Evolutionary conservation across 2,888 invertebrate species (phyloP).

Genomic region (Sussaba pulchella): DNA sequence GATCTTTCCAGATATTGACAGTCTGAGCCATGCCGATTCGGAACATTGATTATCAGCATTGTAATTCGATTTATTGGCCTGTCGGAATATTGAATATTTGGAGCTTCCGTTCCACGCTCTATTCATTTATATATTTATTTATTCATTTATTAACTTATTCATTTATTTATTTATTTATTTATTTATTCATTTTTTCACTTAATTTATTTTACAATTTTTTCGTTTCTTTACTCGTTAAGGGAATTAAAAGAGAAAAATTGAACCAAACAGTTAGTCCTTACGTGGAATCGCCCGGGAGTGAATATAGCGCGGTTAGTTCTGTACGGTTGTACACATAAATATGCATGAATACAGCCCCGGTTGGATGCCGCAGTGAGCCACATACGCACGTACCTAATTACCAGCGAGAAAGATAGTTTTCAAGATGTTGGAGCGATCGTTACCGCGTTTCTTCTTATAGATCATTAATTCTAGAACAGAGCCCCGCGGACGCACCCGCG

Average conservation of each 20-base stretch:
- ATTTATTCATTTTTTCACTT: too few relatives aligned
- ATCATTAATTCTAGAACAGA: constrained; percentile 78
- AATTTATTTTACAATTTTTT: too few relatives aligned
- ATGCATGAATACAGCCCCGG: constrained; percentile 29
- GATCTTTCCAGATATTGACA: too few relatives aligned
- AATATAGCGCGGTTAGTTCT: constrained; percentile 6
- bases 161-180: too few relatives aligned
- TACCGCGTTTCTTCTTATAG: constrained; percentile 76
- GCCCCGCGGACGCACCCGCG: constrained; percentile 52
- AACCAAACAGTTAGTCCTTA: constrained; percentile 1
- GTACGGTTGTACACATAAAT: constrained; percentile 27
- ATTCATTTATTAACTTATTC: too few relatives aligned
- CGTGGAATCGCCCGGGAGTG: background rate
- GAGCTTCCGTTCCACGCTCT: too few relatives aligned
- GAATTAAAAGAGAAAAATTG: constrained; percentile 2
- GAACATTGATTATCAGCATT: too few relatives aligned
- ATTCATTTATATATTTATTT: too few relatives aligned
- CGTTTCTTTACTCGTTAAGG: too few relatives aligned
- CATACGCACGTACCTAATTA: constrained; percentile 60
- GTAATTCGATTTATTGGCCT: too few relatives aligned
- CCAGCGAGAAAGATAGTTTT: constrained; percentile 65
- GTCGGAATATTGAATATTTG: too few relatives aligned
- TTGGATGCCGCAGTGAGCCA: constrained; percentile 16
- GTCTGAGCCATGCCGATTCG: too few relatives aligned
- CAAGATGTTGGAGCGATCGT: constrained; percentile 70